Conservation (phyloP, 92 coral and sea anemone species). For the Porites lobata region DNA sequence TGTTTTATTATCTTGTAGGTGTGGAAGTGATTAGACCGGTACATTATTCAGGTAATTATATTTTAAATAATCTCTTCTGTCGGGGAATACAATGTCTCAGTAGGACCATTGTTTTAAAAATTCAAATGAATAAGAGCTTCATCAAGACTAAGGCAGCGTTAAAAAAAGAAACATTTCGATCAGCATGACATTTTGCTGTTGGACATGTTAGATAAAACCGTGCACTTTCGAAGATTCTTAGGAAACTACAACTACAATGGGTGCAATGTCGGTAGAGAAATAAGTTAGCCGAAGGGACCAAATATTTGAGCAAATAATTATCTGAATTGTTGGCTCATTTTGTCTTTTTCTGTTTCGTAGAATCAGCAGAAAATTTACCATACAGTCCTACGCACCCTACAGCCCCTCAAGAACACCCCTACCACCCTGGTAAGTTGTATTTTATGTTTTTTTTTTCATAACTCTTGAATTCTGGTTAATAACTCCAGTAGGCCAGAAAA, state of each 20-base stretch:
- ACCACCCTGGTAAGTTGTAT: conserved; percentile 66
- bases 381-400: conserved; percentile 59
- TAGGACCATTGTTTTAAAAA: neutral
- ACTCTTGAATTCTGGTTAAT: no score
- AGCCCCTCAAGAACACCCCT: conserved; percentile 56
- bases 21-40: conserved; percentile 34
- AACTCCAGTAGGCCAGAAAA: no score
- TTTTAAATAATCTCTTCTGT: neutral
- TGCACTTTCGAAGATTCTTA: no score
- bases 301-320: neutral
- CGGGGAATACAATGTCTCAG: neutral
- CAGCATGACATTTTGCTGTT: no score
- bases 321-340: neutral
- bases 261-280: neutral
- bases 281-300: neutral
- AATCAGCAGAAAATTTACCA: conserved; percentile 50
- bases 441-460: neutral
- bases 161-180: no score
- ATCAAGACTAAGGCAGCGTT: neutral
- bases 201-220: no score
- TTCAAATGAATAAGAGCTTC: neutral
- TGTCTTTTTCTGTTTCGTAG: neutral
- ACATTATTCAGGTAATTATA: conserved; percentile 30
- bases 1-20: neutral
- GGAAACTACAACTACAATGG: neutral